Percentiles rank a stretch among this genome's conserved stretches.
Evolutionary conservation across 2,797 vertebrate species (phyloP).

Genomic region (Furcifer pardalis): DNA sequence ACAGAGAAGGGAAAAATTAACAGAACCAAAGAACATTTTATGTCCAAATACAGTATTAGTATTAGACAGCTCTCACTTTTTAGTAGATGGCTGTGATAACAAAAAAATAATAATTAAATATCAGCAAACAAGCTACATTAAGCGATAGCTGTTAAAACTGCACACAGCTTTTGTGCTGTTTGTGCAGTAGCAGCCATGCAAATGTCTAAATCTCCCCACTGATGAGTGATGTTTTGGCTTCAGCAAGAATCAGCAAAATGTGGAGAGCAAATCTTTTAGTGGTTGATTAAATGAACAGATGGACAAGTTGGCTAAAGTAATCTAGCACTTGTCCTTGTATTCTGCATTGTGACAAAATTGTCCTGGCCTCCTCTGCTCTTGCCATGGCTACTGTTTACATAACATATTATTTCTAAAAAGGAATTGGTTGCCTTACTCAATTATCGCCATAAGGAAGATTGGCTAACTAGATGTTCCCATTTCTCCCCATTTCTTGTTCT

Average conservation of each 20-base stretch:
- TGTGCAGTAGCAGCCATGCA: not conserved
- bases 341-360: conserved; percentile 37
- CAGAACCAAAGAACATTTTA: not conserved
- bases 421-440: conserved; percentile 35
- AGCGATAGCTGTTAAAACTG: not conserved
- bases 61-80: not conserved
- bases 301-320: conserved; percentile 33
- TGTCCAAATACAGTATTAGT: not conserved
- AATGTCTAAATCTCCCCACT: not conserved
- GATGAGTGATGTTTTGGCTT: conserved; percentile 42
- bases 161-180: not conserved
- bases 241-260: conserved; percentile 12
- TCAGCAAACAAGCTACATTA: not conserved
- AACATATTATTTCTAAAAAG: conserved; percentile 10
- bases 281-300: conserved; percentile 44
- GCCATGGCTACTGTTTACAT: conserved; percentile 43
- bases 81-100: not conserved
- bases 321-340: conserved; percentile 30
- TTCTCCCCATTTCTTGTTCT: conserved; percentile 41
- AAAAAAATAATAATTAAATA: conserved; percentile 1
- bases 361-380: conserved; percentile 31
- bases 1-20: too few relatives aligned
- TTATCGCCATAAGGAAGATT: conserved; percentile 40
- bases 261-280: conserved; percentile 31
- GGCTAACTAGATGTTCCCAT: conserved; percentile 41